Conservation (phyloP, 2,113 vertebrate species). For the Spilogale gracilis region DNA sequence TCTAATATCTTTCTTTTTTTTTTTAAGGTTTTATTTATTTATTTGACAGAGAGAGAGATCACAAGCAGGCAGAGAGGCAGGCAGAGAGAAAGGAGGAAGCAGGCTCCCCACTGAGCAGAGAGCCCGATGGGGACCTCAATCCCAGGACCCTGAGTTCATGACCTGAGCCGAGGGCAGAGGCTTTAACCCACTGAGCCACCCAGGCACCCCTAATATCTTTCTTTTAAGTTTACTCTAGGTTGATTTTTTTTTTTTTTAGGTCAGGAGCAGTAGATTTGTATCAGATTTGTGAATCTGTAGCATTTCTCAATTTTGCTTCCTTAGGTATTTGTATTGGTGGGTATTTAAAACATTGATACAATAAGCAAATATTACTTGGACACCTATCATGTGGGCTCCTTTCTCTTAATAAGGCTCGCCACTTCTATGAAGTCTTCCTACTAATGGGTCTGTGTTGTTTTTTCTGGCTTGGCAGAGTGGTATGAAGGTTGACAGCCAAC, state of each 20-base stretch:
- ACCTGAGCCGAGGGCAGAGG: too few relatives aligned
- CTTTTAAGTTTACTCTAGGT: conserved; percentile 23
- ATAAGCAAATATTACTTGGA: not conserved
- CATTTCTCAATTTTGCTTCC: not conserved
- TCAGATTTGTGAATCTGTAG: not conserved
- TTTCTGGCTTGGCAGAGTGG: not conserved
- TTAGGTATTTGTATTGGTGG: not conserved
- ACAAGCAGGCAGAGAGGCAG: too few relatives aligned
- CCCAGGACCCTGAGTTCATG: too few relatives aligned
- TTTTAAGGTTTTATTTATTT: too few relatives aligned
- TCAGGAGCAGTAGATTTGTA: not conserved
- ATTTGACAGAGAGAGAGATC: too few relatives aligned
- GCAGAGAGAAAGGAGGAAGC: too few relatives aligned
- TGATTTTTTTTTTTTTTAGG: not conserved
- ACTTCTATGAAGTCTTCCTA: not conserved
- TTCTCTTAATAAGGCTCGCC: not conserved
- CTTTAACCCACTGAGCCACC: too few relatives aligned
- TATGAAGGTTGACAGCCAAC: not conserved
- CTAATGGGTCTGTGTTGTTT: not conserved
- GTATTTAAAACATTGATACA: not conserved
- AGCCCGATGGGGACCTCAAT: too few relatives aligned
- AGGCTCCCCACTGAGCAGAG: too few relatives aligned
- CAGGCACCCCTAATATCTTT: not conserved
- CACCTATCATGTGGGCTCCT: not conserved
- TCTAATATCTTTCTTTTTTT: not conserved